Evolutionary conservation across 2,888 invertebrate species (phyloP).

Genomic region (Perdita meconis): DNA sequence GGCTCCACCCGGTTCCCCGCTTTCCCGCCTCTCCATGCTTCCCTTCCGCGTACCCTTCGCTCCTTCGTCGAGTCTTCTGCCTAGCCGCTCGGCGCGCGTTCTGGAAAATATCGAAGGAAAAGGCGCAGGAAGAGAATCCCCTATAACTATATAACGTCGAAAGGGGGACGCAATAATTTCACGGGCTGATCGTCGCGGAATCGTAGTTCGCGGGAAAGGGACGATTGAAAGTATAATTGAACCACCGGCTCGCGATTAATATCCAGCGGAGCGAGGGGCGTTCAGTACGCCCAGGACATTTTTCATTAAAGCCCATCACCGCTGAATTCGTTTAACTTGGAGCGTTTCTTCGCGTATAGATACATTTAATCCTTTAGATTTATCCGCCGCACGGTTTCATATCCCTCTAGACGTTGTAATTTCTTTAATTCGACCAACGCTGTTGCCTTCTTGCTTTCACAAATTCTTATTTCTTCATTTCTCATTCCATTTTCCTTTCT

Average conservation of each 20-base stretch:
- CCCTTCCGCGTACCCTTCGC: not conserved
- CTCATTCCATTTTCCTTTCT: not conserved
- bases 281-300: conserved; percentile 64
- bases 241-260: conserved; percentile 74
- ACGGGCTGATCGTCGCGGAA: conserved; percentile 66
- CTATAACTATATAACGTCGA: conserved; percentile 53
- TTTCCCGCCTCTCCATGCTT: conserved; percentile 35
- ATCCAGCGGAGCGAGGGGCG: conserved; percentile 65
- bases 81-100: conserved; percentile 53
- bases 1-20: conserved; percentile 37
- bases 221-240: conserved; percentile 76
- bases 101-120: conserved; percentile 56
- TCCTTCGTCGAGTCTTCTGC: conserved; percentile 51
- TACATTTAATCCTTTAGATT: conserved; percentile 54
- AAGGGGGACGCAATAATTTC: conserved; percentile 67
- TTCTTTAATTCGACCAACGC: conserved; percentile 33
- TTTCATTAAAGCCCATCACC: conserved; percentile 70
- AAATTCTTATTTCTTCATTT: too few species aligned
- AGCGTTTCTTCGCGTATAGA: conserved; percentile 61
- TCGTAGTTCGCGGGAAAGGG: conserved; percentile 62
- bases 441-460: not conserved
- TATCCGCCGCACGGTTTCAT: conserved; percentile 40
- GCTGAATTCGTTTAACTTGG: conserved; percentile 70
- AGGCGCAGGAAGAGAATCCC: conserved; percentile 39
- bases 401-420: conserved; percentile 33